Conservation (phyloP, 2,113 vertebrate genomes). For the Lethenteron camtschaticum region DNA sequence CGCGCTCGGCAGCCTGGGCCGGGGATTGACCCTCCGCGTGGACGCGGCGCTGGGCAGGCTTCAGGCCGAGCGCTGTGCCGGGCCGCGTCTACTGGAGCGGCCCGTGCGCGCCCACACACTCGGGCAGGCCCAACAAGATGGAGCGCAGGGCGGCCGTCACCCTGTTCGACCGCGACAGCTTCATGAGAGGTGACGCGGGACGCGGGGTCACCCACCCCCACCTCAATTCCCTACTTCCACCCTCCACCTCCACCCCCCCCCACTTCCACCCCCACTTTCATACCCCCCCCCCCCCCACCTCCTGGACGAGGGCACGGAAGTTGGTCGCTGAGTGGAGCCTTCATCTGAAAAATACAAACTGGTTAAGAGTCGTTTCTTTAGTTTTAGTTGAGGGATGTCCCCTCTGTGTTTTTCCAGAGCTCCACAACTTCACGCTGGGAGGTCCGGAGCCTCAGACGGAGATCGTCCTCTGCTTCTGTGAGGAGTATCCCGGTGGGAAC, state of each 20-base stretch:
- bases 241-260: too few relatives aligned
- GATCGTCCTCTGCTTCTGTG: constrained; percentile 2
- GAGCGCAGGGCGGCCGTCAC: background rate
- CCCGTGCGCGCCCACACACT: background rate
- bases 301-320: too few relatives aligned
- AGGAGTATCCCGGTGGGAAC: background rate
- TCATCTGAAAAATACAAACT: too few relatives aligned
- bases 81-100: background rate
- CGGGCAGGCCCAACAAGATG: background rate
- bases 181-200: background rate
- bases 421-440: background rate
- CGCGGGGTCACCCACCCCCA: too few relatives aligned
- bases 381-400: too few relatives aligned
- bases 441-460: background rate
- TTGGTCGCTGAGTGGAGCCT: too few relatives aligned
- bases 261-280: too few relatives aligned
- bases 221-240: too few relatives aligned
- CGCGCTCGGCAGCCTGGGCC: background rate
- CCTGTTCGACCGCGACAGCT: background rate
- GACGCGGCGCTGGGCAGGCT: background rate
- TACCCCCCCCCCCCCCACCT: too few relatives aligned
- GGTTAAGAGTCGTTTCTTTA: too few relatives aligned
- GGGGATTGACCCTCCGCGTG: background rate
- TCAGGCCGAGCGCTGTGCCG: background rate
- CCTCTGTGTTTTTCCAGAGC: background rate